Base-by-base conservation (phyloP, 1,140 invertebrate species). In the Aphelinus certus region DNA sequence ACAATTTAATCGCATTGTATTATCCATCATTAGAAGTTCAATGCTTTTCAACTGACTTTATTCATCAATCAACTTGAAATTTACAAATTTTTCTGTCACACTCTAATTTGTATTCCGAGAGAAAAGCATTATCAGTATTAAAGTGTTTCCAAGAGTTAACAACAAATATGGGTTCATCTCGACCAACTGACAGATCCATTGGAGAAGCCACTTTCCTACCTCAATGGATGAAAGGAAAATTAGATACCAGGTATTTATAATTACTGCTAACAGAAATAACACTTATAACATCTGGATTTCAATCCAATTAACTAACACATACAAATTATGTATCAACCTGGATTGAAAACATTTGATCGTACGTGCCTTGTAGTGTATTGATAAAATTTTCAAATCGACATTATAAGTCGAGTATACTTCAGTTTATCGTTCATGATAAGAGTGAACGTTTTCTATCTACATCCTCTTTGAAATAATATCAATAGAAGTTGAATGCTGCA, bases 211-310 rank as follows among this genome's bases (percentile, higher is more conserved):
- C 90, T 69, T 89, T 89, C 68, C 81, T 91, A 57, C 90, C 90
- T 1, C 89, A 90, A 77, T 91, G 90, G 90, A 91, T 91, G 88
- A 90, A 89, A 84, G 87, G 83, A 66, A 89, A 83, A 85, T 84
- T 87, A 49, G 83, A 85, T 61, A 85, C 81, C 47, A 86, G 87
- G 88, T 88, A 78, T 64, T 71, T 76, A 69, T 48, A 45, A 63
- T 53, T 71, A 42, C 10, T 56, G 26, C 26, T 26, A 26, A 26
- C 26, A 26, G 26, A 26, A 26, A 26, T 26, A 26, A 26, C 26
- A 26, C 26, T 26, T 26, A 26, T 26, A 26, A 26, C 26, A 26
- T 26, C 26, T 26, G 26, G 26, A 26, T 26, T 26, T 26, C 26
- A 26, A 26, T 26, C 26, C 26, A 26, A 26, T 26, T 26, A 26